Percentiles rank a stretch among this genome's conserved stretches.
phyloP scores from a whole-genome alignment of 1,140 invertebrate species.

The Octopus bimaculoides region DNA sequence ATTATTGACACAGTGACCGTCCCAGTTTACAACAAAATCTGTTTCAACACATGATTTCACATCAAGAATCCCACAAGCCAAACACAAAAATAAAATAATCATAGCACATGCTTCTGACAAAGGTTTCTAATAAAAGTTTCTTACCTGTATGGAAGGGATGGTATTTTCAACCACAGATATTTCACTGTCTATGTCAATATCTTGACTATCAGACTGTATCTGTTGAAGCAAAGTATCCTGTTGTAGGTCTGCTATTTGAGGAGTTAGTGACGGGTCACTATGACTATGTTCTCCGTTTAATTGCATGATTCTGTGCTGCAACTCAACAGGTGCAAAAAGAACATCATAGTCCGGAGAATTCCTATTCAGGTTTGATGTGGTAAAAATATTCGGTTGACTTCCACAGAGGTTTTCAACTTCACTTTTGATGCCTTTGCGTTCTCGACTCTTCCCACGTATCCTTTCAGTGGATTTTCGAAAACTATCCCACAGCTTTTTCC shows the following conservation, averaged over 20 bases:
- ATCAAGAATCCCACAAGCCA: too few species aligned
- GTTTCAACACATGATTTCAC: too few species aligned
- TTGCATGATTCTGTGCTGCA: not conserved
- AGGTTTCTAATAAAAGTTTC: not conserved
- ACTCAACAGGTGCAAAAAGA: slow-evolving; percentile 5
- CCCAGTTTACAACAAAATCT: too few species aligned
- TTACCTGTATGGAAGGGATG: not conserved
- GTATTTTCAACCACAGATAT: slow-evolving; percentile 6
- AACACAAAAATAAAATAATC: too few species aligned
- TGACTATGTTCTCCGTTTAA: not conserved
- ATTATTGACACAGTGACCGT: too few species aligned
- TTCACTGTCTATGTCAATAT: slow-evolving; percentile 2
- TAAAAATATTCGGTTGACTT: slow-evolving; percentile 9
- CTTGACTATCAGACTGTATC: not conserved
- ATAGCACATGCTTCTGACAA: too few species aligned
- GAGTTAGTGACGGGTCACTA: slow-evolving; percentile 7
- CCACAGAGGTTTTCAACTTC: not conserved
- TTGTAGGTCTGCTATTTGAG: not conserved
- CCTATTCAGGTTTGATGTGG: not conserved
- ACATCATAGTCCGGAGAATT: not conserved
- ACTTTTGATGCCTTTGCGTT: not conserved
- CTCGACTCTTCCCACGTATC: slow-evolving; percentile 6
- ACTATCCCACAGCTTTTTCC: slow-evolving; percentile 10
- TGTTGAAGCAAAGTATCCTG: not conserved
- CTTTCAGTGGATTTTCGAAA: slow-evolving; percentile 5